Percentiles rank a stretch among this genome's conserved stretches.
These are phyloP conservation scores for Operophtera brumata DNA, from an alignment of 2,888 invertebrate genomes.

Conservation along the genomic window DNA sequence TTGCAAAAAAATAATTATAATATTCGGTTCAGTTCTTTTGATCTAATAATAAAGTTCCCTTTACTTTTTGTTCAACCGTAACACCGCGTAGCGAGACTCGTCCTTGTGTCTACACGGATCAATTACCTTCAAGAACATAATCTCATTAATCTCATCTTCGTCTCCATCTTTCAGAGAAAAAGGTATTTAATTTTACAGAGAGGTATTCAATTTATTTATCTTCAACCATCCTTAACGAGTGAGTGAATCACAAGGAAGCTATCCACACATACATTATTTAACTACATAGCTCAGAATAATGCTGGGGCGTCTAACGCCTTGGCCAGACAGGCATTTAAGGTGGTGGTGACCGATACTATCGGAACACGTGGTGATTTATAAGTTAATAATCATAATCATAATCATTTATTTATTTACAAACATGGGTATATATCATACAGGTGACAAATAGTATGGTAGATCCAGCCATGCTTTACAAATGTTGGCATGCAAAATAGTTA, in stretches of 20 bases:
- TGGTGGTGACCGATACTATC: background rate
- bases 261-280: background rate
- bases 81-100: background rate
- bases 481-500: too few species aligned
- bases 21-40: too few species aligned
- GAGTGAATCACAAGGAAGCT: background rate
- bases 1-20: too few species aligned
- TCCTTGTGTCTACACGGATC: background rate
- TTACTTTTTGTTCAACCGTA: background rate
- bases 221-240: background rate
- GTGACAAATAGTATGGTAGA: too few species aligned
- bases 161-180: background rate
- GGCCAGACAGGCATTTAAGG: background rate
- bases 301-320: background rate
- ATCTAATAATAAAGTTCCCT: too few species aligned
- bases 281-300: background rate
- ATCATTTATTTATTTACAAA: too few species aligned
- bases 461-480: too few species aligned
- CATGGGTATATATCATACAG: too few species aligned
- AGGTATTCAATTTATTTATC: background rate
- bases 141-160: background rate
- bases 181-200: background rate
- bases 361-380: too few species aligned
- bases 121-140: background rate
- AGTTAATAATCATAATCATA: too few species aligned